These are phyloP conservation scores for Chlorops oryzae DNA, from an alignment of 1,140 invertebrate genomes.

Conservation along the genomic window DNA sequence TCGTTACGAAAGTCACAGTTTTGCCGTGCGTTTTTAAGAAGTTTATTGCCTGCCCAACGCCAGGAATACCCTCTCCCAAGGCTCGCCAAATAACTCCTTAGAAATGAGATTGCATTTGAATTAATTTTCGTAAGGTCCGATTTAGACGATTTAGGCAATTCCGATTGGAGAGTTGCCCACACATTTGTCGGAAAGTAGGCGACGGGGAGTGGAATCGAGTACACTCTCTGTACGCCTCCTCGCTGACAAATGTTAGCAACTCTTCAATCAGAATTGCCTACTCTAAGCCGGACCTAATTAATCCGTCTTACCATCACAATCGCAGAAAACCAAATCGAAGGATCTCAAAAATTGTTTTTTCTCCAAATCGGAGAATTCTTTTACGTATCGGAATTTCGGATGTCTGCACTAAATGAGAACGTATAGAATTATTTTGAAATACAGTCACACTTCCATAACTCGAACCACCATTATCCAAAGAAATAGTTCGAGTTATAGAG, in stretches of 20 bases:
- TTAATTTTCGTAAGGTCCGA: too few relatives aligned
- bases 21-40: constrained; percentile 57
- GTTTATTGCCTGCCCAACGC: constrained; percentile 50
- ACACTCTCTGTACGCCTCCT: too few relatives aligned
- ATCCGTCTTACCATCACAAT: constrained; percentile 47
- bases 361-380: constrained; percentile 26
- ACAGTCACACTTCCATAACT: too few relatives aligned
- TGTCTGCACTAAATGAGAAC: not conserved
- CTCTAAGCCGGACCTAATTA: not conserved
- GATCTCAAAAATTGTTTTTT: constrained; percentile 43
- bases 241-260: too few relatives aligned
- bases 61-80: constrained; percentile 46
- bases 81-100: constrained; percentile 57
- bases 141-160: too few relatives aligned
- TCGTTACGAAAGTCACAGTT: constrained; percentile 61
- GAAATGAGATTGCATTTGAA: not conserved
- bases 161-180: too few relatives aligned
- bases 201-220: too few relatives aligned
- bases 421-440: constrained; percentile 23
- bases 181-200: too few relatives aligned
- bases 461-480: too few relatives aligned
- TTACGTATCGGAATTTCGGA: constrained; percentile 15
- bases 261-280: not conserved
- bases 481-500: too few relatives aligned
- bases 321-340: constrained; percentile 48